Conservation (phyloP, 2,797 vertebrate species). For the Myotis myotis region DNA sequence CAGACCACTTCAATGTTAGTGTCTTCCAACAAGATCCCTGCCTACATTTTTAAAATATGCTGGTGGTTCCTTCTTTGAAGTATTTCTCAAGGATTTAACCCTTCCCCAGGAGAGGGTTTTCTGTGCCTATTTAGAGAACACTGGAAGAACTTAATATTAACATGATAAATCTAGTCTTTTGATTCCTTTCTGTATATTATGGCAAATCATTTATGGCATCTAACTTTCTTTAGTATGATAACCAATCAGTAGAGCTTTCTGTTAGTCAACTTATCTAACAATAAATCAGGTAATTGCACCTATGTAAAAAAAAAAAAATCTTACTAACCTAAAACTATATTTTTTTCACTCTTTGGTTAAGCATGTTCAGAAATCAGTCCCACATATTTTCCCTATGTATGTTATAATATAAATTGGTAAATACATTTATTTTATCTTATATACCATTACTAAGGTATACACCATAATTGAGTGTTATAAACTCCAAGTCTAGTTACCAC, state of each 20-base stretch:
- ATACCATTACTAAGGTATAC: neutral
- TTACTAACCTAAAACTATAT: neutral
- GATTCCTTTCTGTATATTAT: neutral
- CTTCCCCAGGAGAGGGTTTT: neutral
- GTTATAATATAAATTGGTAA: neutral
- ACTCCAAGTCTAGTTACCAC: neutral
- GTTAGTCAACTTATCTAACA: neutral
- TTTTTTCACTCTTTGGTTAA: slow-evolving; percentile 6
- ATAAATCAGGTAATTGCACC: neutral
- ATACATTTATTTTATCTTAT: neutral
- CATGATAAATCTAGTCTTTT: neutral
- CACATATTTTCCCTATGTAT: neutral
- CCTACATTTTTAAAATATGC: neutral
- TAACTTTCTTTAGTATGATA: neutral
- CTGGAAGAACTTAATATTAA: neutral
- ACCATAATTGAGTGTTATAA: slow-evolving; percentile 8
- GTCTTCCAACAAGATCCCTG: neutral
- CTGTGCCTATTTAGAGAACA: neutral
- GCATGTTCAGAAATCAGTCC: neutral
- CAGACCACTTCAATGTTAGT: neutral
- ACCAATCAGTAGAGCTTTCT: neutral
- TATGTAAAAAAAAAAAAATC: neutral
- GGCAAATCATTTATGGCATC: neutral
- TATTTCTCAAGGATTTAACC: neutral
- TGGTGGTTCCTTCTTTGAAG: neutral